These are phyloP conservation scores for Chaetops frenatus DNA, from an alignment of 2,113 vertebrate species.

Conservation along the genomic window DNA sequence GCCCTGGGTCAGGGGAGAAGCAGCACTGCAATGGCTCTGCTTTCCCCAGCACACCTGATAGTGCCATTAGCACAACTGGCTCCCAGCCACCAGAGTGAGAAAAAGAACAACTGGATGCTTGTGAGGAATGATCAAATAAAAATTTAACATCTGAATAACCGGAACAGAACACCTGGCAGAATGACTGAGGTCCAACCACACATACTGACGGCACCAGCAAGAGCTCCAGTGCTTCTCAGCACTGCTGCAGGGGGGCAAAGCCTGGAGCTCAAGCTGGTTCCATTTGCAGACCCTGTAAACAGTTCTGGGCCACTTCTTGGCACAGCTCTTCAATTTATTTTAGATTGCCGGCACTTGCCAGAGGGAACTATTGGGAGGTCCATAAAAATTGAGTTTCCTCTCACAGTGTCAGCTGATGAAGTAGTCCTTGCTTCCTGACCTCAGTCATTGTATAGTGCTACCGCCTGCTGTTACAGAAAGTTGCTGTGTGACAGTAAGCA, in stretches of 20 bases:
- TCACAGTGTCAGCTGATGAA: not conserved
- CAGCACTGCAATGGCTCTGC: not conserved
- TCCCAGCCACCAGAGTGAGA: not conserved
- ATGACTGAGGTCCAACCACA: not conserved
- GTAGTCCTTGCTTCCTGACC: not conserved
- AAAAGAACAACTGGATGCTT: not conserved
- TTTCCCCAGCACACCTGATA: not conserved
- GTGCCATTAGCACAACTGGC: not conserved
- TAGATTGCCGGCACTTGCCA: not conserved
- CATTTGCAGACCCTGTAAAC: not conserved
- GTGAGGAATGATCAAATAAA: not conserved
- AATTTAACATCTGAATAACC: not conserved
- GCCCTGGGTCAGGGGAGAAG: rapidly evolving
- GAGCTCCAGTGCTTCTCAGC: not conserved
- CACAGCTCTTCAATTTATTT: not conserved
- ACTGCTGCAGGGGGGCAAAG: not conserved
- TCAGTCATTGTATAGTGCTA: not conserved
- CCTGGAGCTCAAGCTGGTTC: not conserved
- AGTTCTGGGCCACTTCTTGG: not conserved
- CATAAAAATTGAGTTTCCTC: slow-evolving; percentile 22
- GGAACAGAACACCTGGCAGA: not conserved
- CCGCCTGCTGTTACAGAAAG: not conserved
- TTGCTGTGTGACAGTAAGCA: slow-evolving; percentile 23
- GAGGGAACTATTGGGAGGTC: slow-evolving; percentile 7
- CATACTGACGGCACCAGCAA: not conserved